These are phyloP conservation scores for Buceros bicornis DNA, from an alignment of 2,797 vertebrate species.

Conservation along the genomic window DNA sequence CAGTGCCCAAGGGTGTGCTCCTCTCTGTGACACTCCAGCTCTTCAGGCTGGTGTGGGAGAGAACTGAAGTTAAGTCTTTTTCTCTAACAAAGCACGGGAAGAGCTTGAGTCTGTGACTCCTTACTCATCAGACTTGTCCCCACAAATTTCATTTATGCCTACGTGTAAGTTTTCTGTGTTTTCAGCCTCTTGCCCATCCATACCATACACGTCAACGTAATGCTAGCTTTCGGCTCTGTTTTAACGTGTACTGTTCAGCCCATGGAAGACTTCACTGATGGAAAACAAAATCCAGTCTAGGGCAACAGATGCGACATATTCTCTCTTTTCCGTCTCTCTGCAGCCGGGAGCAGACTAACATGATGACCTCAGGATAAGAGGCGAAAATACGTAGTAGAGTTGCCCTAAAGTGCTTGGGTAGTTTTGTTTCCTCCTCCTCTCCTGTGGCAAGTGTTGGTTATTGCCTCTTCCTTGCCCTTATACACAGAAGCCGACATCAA, in stretches of 20 bases:
- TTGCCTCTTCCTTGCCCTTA: neutral
- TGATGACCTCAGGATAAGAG: neutral
- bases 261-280: neutral
- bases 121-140: neutral
- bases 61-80: neutral
- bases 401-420: neutral
- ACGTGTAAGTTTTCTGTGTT: neutral
- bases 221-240: neutral
- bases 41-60: neutral
- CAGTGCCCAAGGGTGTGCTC: neutral
- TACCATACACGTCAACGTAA: fast-evolving
- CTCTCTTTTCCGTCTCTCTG: neutral
- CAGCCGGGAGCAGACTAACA: neutral
- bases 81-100: neutral
- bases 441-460: neutral
- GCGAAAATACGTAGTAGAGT: neutral
- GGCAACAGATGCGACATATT: neutral
- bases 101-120: neutral
- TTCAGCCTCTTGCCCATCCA: neutral
- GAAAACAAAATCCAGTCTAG: neutral
- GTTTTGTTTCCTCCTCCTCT: neutral
- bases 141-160: neutral
- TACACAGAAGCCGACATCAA: fast-evolving
- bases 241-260: neutral
- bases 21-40: neutral